These are phyloP conservation scores for Ceriagrion tenellum DNA, from an alignment of 2,888 invertebrate genomes.

Conservation along the genomic window DNA sequence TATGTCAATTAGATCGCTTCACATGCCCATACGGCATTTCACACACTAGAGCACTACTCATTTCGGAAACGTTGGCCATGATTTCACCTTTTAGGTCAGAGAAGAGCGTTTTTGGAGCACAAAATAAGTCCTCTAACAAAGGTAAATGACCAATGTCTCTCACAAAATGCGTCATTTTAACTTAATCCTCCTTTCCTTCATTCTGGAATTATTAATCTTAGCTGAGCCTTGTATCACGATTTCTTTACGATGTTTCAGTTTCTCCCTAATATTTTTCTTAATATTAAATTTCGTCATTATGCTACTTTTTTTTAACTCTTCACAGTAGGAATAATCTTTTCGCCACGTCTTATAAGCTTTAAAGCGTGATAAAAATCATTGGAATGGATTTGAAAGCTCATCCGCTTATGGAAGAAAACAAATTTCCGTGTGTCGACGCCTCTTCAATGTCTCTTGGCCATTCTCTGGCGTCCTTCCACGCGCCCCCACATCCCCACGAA, in stretches of 20 bases:
- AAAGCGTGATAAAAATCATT: background rate
- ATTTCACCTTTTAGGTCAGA: background rate
- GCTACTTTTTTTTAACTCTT: background rate
- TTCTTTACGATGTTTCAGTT: background rate
- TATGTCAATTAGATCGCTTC: background rate
- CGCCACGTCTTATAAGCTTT: background rate
- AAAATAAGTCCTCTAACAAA: background rate
- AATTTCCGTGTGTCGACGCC: background rate
- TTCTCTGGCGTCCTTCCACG: background rate
- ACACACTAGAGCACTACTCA: background rate
- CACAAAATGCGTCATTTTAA: background rate
- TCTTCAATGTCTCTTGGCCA: background rate
- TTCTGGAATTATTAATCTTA: background rate
- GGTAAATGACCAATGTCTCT: background rate
- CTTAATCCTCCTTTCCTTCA: background rate
- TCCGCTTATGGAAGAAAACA: background rate
- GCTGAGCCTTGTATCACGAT: background rate
- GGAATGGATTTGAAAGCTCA: background rate
- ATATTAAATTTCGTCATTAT: background rate
- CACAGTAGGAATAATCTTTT: background rate
- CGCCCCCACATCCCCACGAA: background rate
- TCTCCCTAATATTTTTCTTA: background rate
- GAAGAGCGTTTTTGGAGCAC: background rate
- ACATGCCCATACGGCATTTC: background rate
- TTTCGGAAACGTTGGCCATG: background rate